Percentiles rank a stretch among this genome's conserved stretches.
phyloP scores from a whole-genome alignment of 1,140 invertebrate genomes.

The Diorhabda elongata region DNA sequence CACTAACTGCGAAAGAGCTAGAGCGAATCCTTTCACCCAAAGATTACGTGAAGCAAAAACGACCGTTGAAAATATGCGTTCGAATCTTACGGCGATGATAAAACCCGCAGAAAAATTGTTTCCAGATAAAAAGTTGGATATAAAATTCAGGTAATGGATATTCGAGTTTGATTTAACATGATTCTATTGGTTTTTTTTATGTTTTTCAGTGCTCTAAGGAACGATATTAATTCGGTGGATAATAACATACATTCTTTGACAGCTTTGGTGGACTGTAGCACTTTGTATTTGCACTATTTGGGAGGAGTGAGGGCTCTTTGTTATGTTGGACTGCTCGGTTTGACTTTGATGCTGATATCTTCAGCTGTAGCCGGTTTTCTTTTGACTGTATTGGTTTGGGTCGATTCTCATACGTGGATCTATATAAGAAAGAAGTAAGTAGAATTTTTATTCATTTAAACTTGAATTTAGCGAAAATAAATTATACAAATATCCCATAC shows the following conservation, averaged over 20 bases:
- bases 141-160: constrained; percentile 7
- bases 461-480: too few relatives aligned
- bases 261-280: constrained; percentile 73
- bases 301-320: constrained; percentile 72
- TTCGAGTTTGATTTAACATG: not conserved
- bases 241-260: constrained; percentile 56
- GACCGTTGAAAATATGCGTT: constrained; percentile 65
- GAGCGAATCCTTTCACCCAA: constrained; percentile 74
- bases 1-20: constrained; percentile 71
- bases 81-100: constrained; percentile 55
- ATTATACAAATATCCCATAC: too few relatives aligned
- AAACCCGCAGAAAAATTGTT: constrained; percentile 61
- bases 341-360: constrained; percentile 80
- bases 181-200: not conserved
- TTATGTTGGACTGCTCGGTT: constrained; percentile 73
- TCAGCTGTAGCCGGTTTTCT: constrained; percentile 79
- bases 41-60: constrained; percentile 69
- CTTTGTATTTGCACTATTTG: constrained; percentile 74
- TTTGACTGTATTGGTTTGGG: constrained; percentile 86
- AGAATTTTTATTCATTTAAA: not conserved
- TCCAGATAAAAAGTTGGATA: constrained; percentile 39
- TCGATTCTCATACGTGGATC: constrained; percentile 94
- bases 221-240: constrained; percentile 67
- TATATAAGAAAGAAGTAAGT: constrained; percentile 86
- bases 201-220: constrained; percentile 58